These are phyloP conservation scores for Limnephilus lunatus DNA, from an alignment of 2,888 invertebrate species.

Conservation along the genomic window DNA sequence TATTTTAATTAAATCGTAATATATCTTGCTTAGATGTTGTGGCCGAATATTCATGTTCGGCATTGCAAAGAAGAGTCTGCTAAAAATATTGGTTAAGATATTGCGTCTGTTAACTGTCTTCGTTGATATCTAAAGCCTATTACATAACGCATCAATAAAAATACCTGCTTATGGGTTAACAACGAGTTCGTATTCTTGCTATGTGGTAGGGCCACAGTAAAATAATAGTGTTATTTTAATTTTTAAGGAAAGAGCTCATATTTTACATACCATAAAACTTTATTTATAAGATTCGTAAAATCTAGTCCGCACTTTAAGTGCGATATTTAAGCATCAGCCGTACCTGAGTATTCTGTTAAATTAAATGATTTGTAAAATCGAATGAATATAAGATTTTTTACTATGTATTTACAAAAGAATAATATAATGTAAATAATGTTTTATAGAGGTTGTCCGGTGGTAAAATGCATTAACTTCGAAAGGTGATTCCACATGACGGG, in stretches of 20 bases:
- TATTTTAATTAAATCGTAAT: background rate
- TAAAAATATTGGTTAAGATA: background rate
- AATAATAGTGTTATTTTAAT: background rate
- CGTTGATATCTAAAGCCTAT: background rate
- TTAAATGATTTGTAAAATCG: background rate
- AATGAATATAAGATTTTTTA: background rate
- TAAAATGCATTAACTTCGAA: no score
- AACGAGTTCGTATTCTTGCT: background rate
- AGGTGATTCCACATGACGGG: no score
- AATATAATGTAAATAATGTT: no score
- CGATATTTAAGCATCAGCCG: background rate
- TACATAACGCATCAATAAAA: background rate
- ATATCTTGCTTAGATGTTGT: background rate
- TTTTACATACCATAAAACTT: background rate
- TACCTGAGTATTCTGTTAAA: background rate
- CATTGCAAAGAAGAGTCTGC: background rate
- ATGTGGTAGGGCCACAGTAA: background rate
- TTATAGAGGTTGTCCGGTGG: no score
- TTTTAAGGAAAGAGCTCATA: background rate
- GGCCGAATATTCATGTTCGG: background rate
- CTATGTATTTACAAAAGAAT: no score
- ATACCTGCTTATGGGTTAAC: background rate
- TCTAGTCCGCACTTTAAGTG: background rate
- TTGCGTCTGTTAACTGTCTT: background rate
- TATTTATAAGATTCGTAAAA: background rate